Conservation (phyloP, 1,140 invertebrate genomes). For the silkworm (Bombyx mori) region ASM3026992v2 NC_085120.1:6093501-6094000, state of each 20-base stretch:
- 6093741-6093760: constrained; percentile 46
- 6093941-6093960: too few relatives aligned
- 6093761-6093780: constrained; percentile 58
- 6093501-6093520: neutral
- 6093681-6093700: constrained; percentile 73
- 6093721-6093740: constrained; percentile 24
- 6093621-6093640: too few relatives aligned
- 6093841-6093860: constrained; percentile 62
- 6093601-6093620: too few relatives aligned
- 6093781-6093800: constrained; percentile 67
- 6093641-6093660: constrained; percentile 19
- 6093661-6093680: constrained; percentile 49
- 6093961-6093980: too few relatives aligned
- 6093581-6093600: constrained; percentile 9
- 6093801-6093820: constrained; percentile 57
- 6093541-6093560: constrained; percentile 5
- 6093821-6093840: constrained; percentile 51
- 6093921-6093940: too few relatives aligned
- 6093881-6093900: neutral
- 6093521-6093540: constrained; percentile 4
- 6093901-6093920: too few relatives aligned
- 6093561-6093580: constrained; percentile 13
- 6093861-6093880: constrained; percentile 35
- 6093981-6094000: too few relatives aligned
- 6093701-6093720: constrained; percentile 48